Evolutionary conservation across 2,797 vertebrate genomes (phyloP), one percentile per base, ranked within the genome.

Genomic region (Carduelis carduelis): DNA sequence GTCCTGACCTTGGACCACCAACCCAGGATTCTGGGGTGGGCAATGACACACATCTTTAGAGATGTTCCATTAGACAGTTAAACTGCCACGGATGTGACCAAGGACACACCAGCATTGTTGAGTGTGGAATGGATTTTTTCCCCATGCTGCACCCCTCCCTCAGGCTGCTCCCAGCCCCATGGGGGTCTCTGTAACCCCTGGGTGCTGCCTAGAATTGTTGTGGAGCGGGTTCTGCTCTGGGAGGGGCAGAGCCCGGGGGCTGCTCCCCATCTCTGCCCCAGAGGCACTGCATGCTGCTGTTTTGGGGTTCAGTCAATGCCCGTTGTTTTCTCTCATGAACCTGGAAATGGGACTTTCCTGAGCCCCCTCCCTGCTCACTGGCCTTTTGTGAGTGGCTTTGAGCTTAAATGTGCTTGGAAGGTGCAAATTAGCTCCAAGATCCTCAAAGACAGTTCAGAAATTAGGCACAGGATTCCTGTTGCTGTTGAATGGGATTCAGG

Each of bases 61-160:
- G 44, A 5, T 15, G n/a, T 34, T 52, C 49, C 11, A 1, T 47
- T 7, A 1, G 3, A 8, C 8, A 6, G 4, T 34, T 46, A 3
- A 59, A 46, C 8, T 5, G 43, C 5, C 8, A 0, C 5, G 53
- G 52, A 28, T 34, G 52, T 2, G 11, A 28, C 41, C 24, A 20
- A 32, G 14, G 44, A 11, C 7, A 11, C 7, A 5, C 0, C 9
- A 4, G 13, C 0, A 0, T 22, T 30, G 49, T n/a, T 0, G 0
- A 59, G 14, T 4, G 11, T 14, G 55, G 27, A n/a, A 7, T 11
- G 35, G 11, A 11, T 2, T 7, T 49, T 87, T 44, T 18, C 26
- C 11, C 20, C 2, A 0, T 6, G 7, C 75, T 3, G 6, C 30
- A 23, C 23, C 0, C 0, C 53, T 55, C n/a, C 13, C 18, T 23